Base-by-base conservation (phyloP, 2,113 vertebrate genomes). In the Elephantulus edwardii region DNA sequence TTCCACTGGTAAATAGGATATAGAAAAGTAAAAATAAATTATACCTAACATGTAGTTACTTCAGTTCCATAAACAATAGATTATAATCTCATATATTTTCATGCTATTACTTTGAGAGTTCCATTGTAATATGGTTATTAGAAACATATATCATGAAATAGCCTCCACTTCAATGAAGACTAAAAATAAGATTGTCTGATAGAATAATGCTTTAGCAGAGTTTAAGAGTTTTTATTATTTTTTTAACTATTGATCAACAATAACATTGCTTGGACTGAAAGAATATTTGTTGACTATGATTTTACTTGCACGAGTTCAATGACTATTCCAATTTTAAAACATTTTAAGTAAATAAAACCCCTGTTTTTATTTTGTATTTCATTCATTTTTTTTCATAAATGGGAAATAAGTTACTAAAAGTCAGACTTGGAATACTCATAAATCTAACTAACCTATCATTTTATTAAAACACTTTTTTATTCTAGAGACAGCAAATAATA, bases 281-380 rank as follows among this genome's bases (percentile, higher is more conserved):
- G 12, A 83, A 58, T 54, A 87, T 81, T 85, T 28, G 28, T 86
- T 94, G 28, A 68, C 68, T 81, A 8, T 64, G 20, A 83, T 80
- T 94, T 77, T n/a, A n/a, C n/a, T n/a, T n/a, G n/a, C n/a, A n/a
- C n/a, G n/a, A n/a, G n/a, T n/a, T n/a, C n/a, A n/a, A n/a, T n/a
- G n/a, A n/a, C n/a, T n/a, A n/a, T n/a, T n/a, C n/a, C n/a, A n/a
- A n/a, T n/a, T n/a, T n/a, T n/a, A n/a, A n/a, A n/a, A n/a, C n/a
- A n/a, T n/a, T n/a, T n/a, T n/a, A n/a, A n/a, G n/a, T n/a, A n/a
- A n/a, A n/a, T n/a, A n/a, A n/a, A n/a, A n/a, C n/a, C n/a, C n/a
- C n/a, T n/a, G n/a, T n/a, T n/a, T 50, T 96, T 50, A 83, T 96
- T 96, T 96, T 46, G 82, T 96, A 78, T 92, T 68, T 64, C 48